Conservation (phyloP, 2,113 vertebrate genomes). For the Salvator merianae region DNA sequence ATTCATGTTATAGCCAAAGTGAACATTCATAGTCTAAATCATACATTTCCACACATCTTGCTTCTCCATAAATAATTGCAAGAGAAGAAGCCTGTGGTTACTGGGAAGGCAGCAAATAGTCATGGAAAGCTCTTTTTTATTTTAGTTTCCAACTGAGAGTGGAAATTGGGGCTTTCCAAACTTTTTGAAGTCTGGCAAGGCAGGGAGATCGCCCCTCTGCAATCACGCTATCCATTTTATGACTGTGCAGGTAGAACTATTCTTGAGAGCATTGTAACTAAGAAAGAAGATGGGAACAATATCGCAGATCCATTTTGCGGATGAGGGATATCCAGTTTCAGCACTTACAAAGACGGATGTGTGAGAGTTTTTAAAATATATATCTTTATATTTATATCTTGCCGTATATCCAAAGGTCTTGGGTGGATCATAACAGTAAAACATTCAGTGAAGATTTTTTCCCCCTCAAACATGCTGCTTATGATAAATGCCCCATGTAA, state of each 20-base stretch:
- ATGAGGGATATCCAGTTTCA: background rate
- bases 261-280: background rate
- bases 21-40: background rate
- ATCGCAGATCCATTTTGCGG: background rate
- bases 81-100: background rate
- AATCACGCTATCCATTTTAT: background rate
- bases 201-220: background rate
- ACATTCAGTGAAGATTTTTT: no score
- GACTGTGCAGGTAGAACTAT: background rate
- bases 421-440: no score
- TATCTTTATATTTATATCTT: no score
- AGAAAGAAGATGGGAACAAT: background rate
- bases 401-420: no score
- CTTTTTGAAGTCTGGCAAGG: background rate
- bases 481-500: background rate
- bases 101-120: background rate
- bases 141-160: background rate
- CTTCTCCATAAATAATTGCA: background rate
- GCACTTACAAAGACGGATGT: no score
- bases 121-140: background rate
- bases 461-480: background rate
- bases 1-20: no score
- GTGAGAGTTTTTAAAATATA: no score
- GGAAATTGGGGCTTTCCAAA: background rate
- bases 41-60: background rate